These are phyloP conservation scores for Anolis apletophallus DNA, from an alignment of 2,797 vertebrate genomes.

Conservation along the genomic window DNA sequence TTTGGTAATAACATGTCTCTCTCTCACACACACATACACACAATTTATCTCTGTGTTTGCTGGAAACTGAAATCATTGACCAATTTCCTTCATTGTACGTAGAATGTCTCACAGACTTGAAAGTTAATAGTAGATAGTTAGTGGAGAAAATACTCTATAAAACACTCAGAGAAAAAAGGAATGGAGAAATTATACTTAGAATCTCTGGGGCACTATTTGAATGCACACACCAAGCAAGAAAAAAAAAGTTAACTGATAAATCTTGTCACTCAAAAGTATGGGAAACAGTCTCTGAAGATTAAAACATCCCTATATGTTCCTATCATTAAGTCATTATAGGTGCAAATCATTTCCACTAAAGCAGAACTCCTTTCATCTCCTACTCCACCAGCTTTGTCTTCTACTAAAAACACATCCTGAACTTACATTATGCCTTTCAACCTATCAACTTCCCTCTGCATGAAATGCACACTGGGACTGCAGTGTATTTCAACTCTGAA, in stretches of 20 bases:
- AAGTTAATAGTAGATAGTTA: not conserved
- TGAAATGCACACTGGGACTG: constrained; percentile 1
- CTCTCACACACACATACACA: too few relatives aligned
- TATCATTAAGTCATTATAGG: constrained; percentile 29
- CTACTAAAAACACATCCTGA: constrained; percentile 42
- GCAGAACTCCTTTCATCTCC: not conserved
- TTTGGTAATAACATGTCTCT: not conserved
- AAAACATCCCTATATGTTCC: not conserved
- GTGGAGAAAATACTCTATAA: not conserved
- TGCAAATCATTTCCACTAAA: constrained; percentile 29
- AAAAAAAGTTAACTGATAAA: constrained; percentile 37
- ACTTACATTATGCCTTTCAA: constrained; percentile 29
- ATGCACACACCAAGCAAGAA: constrained; percentile 29
- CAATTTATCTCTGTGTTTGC: not conserved
- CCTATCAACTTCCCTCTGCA: not conserved
- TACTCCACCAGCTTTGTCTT: not conserved
- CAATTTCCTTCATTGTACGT: constrained; percentile 35
- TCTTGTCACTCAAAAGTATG: not conserved
- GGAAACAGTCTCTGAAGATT: constrained; percentile 12
- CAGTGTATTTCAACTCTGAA: constrained; percentile 1
- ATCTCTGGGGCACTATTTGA: constrained; percentile 38
- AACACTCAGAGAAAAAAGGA: not conserved
- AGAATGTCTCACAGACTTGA: constrained; percentile 36
- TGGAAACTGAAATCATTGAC: constrained; percentile 29
- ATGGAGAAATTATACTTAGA: constrained; percentile 49